phyloP scores from a whole-genome alignment of 1,140 invertebrate species.

The Proales similis region DNA sequence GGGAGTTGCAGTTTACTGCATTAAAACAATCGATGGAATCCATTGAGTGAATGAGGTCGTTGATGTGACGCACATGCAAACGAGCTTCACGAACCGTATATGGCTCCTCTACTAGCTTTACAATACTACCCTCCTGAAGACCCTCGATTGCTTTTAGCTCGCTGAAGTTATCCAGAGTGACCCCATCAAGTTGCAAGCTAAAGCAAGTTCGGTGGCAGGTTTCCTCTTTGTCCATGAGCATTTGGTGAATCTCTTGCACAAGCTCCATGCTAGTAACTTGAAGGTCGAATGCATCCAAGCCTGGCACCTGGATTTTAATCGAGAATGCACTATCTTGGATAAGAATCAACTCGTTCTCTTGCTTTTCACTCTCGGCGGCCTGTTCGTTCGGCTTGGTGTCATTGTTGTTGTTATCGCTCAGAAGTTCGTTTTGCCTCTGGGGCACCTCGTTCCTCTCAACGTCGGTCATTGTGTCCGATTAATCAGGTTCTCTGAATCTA shows the following conservation, averaged over 20 bases:
- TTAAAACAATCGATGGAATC: conserved; percentile 88
- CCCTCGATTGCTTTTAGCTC: conserved; percentile 93
- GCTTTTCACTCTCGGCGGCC: background rate
- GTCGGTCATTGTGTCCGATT: background rate
- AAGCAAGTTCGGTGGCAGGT: conserved; percentile 96
- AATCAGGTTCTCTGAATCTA: too few relatives aligned
- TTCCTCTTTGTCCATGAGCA: conserved; percentile 93
- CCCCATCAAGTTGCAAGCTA: conserved; percentile 83
- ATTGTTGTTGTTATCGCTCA: background rate
- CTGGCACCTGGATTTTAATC: conserved; percentile 34
- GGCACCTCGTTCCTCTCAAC: conserved; percentile 25
- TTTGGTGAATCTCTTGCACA: conserved; percentile 95
- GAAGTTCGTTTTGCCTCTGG: background rate
- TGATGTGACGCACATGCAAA: conserved; percentile 90
- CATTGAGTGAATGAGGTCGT: conserved; percentile 66
- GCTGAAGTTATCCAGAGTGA: conserved; percentile 90
- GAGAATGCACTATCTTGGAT: conserved; percentile 35
- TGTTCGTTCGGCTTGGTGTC: background rate
- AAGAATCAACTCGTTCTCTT: conserved; percentile 33
- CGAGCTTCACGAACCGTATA: conserved; percentile 94
- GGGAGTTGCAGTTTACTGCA: conserved; percentile 86
- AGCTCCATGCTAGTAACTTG: conserved; percentile 57
- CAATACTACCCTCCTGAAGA: conserved; percentile 83
- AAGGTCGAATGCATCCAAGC: conserved; percentile 27
- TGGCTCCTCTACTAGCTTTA: conserved; percentile 78